Conservation (phyloP, 1,140 invertebrate species). For the Sycobia sp. region DNA sequence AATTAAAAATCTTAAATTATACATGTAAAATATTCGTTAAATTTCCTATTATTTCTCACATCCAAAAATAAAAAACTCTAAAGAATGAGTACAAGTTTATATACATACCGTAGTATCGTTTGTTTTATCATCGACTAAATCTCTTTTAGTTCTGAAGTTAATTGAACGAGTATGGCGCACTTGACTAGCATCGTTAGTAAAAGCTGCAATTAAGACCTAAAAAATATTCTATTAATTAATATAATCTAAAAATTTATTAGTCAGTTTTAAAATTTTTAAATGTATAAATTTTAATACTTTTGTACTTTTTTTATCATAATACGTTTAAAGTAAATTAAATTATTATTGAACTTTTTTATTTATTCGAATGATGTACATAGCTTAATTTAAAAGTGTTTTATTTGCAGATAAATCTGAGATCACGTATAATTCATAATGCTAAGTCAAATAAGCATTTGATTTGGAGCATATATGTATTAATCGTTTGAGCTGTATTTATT, state of each 20-base stretch:
- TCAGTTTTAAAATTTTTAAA: neutral
- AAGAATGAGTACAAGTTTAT: neutral
- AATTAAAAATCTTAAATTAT: slow-evolving; percentile 1
- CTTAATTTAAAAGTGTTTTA: too few relatives aligned
- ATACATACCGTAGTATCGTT: slow-evolving; percentile 36
- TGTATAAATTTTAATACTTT: neutral
- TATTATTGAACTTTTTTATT: slow-evolving; percentile 3
- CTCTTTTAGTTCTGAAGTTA: slow-evolving; percentile 38
- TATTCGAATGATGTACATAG: slow-evolving; percentile 1
- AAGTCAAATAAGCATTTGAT: too few relatives aligned
- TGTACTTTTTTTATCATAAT: too few relatives aligned
- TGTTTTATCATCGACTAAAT: slow-evolving; percentile 1
- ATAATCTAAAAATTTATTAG: slow-evolving; percentile 4
- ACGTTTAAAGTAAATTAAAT: neutral
- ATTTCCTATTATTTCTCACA: too few relatives aligned
- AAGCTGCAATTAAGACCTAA: slow-evolving; percentile 65
- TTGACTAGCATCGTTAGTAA: slow-evolving; percentile 71
- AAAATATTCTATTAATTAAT: slow-evolving; percentile 21
- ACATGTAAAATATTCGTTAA: too few relatives aligned
- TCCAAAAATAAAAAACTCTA: too few relatives aligned
- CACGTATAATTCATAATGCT: too few relatives aligned
- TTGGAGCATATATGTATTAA: too few relatives aligned
- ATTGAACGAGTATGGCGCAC: slow-evolving; percentile 49
- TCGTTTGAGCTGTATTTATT: too few relatives aligned
- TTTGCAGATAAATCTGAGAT: too few relatives aligned